Evolutionary conservation across 53 echinoderm and acorn worm genomes (phyloP).

Genomic region (Apostichopus leukothele): DNA sequence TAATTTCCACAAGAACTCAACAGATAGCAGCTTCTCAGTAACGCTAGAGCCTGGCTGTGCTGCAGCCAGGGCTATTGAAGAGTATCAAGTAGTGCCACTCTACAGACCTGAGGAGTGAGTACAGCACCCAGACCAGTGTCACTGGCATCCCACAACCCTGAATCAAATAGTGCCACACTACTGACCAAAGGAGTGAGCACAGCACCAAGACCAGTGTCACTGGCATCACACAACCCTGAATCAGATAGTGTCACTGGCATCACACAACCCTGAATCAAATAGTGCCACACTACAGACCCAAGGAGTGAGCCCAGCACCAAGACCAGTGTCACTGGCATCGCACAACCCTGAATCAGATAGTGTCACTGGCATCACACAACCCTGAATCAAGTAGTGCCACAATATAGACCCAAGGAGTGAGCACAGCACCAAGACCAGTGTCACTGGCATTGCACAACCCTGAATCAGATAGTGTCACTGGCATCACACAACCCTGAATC

Average conservation of each 20-base stretch:
- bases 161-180: constrained; percentile 31
- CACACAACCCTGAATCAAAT: neutral
- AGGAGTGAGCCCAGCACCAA: neutral
- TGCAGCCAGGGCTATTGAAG: constrained; percentile 16
- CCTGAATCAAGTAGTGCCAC: constrained; percentile 11
- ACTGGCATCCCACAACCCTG: too few species aligned
- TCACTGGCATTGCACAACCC: too few species aligned
- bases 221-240: neutral
- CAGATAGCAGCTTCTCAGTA: neutral
- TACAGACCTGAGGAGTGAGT: constrained; percentile 22
- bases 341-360: neutral
- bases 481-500: neutral
- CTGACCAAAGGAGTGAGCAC: neutral
- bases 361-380: too few species aligned
- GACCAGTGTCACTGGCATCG: too few species aligned
- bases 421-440: too few species aligned
- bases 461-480: neutral
- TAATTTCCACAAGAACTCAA: neutral
- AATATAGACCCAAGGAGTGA: constrained; percentile 15
- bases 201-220: too few species aligned
- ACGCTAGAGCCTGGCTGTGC: constrained; percentile 11
- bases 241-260: neutral
- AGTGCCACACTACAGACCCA: constrained; percentile 11
- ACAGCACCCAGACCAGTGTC: too few species aligned
- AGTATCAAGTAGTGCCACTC: constrained; percentile 35